Percentiles rank a stretch among this genome's conserved stretches.
These are phyloP conservation scores for Limnephilus marmoratus DNA, from an alignment of 2,888 invertebrate genomes.

Conservation along the genomic window DNA sequence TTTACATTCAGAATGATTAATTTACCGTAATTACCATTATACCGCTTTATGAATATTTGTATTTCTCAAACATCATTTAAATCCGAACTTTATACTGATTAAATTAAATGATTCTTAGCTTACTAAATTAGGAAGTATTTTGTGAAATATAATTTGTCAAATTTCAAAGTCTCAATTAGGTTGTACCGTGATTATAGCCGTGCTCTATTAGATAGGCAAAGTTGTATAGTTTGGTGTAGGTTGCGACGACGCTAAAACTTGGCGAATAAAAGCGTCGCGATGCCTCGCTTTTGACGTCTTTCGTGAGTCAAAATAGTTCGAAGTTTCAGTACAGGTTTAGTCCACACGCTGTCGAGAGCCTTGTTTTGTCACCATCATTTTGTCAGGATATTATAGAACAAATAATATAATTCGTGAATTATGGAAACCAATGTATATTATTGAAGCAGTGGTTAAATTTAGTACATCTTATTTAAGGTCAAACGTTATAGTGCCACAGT, in stretches of 20 bases:
- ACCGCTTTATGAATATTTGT: neutral
- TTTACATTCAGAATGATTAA: neutral
- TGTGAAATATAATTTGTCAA: neutral
- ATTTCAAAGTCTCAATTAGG: neutral
- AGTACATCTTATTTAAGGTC: neutral
- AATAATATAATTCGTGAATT: neutral
- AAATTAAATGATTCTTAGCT: neutral
- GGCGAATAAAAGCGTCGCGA: slow-evolving; percentile 2
- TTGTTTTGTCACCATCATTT: neutral
- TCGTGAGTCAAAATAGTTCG: neutral
- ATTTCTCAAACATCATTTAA: neutral
- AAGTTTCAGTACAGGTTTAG: neutral
- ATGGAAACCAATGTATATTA: neutral
- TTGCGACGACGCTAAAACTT: neutral
- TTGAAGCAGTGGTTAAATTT: neutral
- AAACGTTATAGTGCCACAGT: neutral
- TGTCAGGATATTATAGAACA: neutral
- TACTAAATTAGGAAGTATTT: neutral
- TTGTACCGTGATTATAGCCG: neutral
- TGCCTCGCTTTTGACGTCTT: neutral
- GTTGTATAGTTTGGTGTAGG: neutral
- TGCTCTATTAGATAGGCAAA: neutral
- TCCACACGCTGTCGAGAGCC: slow-evolving; percentile 2
- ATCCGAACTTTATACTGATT: neutral
- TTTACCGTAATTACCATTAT: neutral